Percentiles rank a stretch among this genome's conserved stretches.
Evolutionary conservation across 2,797 vertebrate species (phyloP).

Genomic region (Aeoliscus strigatus): DNA sequence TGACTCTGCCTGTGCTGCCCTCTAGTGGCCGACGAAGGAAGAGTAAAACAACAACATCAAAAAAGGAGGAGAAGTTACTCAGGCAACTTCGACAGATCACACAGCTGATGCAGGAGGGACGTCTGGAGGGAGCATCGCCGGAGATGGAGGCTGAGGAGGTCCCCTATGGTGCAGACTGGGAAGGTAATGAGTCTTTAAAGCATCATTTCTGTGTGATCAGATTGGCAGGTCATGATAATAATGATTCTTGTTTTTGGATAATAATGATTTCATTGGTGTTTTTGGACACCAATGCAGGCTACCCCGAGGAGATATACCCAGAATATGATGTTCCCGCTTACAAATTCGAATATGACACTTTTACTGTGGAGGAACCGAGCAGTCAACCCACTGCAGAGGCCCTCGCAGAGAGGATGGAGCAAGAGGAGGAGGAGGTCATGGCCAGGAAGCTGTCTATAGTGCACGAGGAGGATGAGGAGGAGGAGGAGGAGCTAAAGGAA

Average conservation of each 20-base stretch:
- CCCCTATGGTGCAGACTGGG: conserved; percentile 87
- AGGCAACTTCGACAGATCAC: conserved; percentile 86
- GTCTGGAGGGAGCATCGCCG: conserved; percentile 81
- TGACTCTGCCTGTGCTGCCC: conserved; percentile 31
- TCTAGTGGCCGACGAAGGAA: conserved; percentile 63
- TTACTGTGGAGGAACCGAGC: conserved; percentile 68
- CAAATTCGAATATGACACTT: conserved; percentile 22
- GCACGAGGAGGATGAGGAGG: conserved; percentile 45
- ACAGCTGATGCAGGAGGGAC: conserved; percentile 84
- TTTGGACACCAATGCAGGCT: conserved; percentile 73
- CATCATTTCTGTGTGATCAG: background rate
- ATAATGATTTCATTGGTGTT: background rate
- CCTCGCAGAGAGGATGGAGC: conserved; percentile 86
- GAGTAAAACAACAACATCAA: conserved; percentile 65
- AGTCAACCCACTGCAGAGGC: conserved; percentile 85
- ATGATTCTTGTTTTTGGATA: no score
- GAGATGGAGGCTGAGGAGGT: conserved; percentile 95
- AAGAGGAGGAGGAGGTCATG: conserved; percentile 67
- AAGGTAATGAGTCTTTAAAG: conserved; percentile 74
- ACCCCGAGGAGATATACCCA: conserved; percentile 91
- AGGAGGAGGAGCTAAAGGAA: conserved; percentile 17
- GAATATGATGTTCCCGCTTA: conserved; percentile 69
- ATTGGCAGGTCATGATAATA: background rate
- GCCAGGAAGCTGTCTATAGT: conserved; percentile 55
- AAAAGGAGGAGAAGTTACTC: conserved; percentile 84